Conservation (phyloP, 2,888 invertebrate genomes). For the Iselma pallidipennis region DNA sequence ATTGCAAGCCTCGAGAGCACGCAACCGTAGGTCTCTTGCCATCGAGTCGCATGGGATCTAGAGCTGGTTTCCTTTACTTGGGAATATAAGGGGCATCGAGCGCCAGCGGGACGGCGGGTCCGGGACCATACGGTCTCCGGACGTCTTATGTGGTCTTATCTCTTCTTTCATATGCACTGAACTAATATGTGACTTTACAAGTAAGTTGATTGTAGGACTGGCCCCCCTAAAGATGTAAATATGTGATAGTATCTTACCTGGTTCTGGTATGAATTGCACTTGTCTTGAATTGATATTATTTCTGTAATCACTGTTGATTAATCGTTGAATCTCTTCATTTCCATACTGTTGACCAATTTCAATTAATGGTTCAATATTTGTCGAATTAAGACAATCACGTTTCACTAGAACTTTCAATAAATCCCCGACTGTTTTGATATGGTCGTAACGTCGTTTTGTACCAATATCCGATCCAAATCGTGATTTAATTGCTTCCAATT, state of each 20-base stretch:
- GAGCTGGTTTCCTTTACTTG: no score
- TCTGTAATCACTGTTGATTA: background rate
- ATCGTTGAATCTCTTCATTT: constrained; percentile 3
- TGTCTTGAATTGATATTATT: background rate
- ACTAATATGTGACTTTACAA: no score
- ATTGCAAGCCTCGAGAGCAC: no score
- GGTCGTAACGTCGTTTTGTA: constrained; percentile 34
- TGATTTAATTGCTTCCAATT: constrained; percentile 1
- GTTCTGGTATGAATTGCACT: background rate
- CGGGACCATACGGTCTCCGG: no score
- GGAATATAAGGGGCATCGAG: no score
- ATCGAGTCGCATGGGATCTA: no score
- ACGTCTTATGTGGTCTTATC: no score
- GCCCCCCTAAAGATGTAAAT: no score
- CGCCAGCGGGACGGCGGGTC: no score
- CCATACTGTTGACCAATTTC: constrained; percentile 27
- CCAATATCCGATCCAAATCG: constrained; percentile 26
- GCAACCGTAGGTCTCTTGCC: no score
- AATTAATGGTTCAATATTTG: constrained; percentile 27
- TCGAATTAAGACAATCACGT: constrained; percentile 34
- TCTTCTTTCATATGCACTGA: no score
- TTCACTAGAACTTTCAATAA: constrained; percentile 41
- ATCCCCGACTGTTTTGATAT: constrained; percentile 27
- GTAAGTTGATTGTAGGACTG: background rate
- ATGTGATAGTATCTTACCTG: no score